Conservation (phyloP, 1,140 invertebrate genomes). For the Lepidotrigona ventralis region DNA sequence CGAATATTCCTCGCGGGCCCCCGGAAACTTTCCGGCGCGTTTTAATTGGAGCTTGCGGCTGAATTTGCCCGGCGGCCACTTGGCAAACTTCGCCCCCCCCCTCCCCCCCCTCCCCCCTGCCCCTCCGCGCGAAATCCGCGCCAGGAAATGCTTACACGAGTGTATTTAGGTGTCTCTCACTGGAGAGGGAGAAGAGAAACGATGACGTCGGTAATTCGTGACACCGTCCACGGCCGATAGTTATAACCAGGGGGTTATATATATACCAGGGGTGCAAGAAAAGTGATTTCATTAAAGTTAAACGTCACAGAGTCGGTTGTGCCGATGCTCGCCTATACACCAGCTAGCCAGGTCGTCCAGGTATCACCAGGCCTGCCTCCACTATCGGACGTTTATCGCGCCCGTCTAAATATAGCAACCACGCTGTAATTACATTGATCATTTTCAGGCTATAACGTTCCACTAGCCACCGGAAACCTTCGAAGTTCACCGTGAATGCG, state of each 20-base stretch:
- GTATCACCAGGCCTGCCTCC: not conserved
- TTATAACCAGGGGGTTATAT: too few species aligned
- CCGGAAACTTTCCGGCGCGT: constrained; percentile 10
- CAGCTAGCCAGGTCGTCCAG: not conserved
- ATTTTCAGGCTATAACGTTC: constrained; percentile 47
- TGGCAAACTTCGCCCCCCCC: constrained; percentile 6
- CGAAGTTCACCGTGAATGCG: constrained; percentile 4
- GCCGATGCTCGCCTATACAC: not conserved
- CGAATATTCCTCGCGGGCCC: constrained; percentile 7
- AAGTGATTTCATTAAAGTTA: not conserved
- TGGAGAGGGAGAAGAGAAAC: not conserved
- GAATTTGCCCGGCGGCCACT: constrained; percentile 15
- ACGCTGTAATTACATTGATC: constrained; percentile 49
- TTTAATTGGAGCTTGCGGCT: constrained; percentile 32
- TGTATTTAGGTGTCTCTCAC: not conserved
- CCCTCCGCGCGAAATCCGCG: constrained; percentile 9
- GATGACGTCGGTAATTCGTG: constrained; percentile 23
- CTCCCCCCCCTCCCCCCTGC: too few species aligned
- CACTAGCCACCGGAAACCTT: constrained; percentile 34
- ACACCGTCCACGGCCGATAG: not conserved
- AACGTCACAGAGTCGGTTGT: not conserved
- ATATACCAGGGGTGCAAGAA: not conserved
- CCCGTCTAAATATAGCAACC: constrained; percentile 47
- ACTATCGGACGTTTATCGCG: not conserved
- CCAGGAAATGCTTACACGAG: constrained; percentile 20